These are phyloP conservation scores for Drosophila hamatofila DNA, from an alignment of 2,888 invertebrate species.

Conservation along the genomic window DNA sequence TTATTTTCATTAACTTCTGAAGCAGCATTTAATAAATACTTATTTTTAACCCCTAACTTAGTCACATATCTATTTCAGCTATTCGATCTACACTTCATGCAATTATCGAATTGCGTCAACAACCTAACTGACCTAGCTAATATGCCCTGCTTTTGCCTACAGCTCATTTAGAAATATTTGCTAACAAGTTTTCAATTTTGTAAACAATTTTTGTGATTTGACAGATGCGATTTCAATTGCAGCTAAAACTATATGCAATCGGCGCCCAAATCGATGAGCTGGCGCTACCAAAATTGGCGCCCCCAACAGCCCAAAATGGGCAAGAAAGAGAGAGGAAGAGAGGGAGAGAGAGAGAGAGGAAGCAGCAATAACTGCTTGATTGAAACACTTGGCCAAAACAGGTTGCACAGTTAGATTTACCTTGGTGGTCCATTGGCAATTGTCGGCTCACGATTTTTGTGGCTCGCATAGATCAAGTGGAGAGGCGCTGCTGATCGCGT, in stretches of 20 bases:
- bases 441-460: constrained; percentile 69
- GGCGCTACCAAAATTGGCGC: constrained; percentile 65
- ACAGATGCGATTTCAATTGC: constrained; percentile 60
- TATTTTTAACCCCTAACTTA: no score
- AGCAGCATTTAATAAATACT: no score
- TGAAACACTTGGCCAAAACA: constrained; percentile 49
- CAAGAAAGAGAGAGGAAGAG: not conserved
- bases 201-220: constrained; percentile 63
- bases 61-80: not conserved
- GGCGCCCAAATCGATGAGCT: constrained; percentile 42
- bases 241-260: constrained; percentile 40
- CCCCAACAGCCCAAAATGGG: not conserved
- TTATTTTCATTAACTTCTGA: no score
- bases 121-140: not conserved
- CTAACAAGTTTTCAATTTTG: constrained; percentile 66
- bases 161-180: constrained; percentile 49
- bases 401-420: constrained; percentile 49
- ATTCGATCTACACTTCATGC: not conserved
- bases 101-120: not conserved
- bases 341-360: not conserved
- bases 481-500: constrained; percentile 49
- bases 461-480: constrained; percentile 45
- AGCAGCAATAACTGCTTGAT: constrained; percentile 16
- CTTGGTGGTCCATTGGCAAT: constrained; percentile 70
- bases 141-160: not conserved